Evolutionary conservation across 23 tunicate species (phyloP).

Genomic region (Styela clava): DNA sequence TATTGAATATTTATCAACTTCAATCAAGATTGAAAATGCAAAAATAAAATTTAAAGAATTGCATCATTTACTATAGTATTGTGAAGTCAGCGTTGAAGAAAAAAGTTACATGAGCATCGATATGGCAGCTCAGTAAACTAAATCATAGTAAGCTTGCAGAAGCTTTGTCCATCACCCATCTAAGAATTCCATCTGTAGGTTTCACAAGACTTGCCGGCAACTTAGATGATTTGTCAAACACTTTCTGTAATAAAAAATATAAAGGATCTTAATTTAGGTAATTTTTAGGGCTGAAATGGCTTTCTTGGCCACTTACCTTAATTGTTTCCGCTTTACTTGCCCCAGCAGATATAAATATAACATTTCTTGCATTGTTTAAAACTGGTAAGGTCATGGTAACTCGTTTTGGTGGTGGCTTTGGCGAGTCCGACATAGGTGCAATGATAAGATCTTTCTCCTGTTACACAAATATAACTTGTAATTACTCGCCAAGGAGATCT

Average conservation of each 20-base stretch:
- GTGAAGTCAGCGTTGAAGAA: too few relatives aligned
- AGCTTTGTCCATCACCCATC: constrained; percentile 82
- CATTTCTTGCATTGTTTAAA: constrained; percentile 75
- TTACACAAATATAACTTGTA: too few relatives aligned
- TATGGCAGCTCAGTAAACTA: too few relatives aligned
- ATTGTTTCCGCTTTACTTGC: constrained; percentile 73
- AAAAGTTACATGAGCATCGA: too few relatives aligned
- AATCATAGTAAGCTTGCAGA: constrained; percentile 72
- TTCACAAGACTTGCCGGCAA: constrained; percentile 77
- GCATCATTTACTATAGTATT: too few relatives aligned
- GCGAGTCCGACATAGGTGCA: constrained; percentile 85
- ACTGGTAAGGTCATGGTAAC: constrained; percentile 88
- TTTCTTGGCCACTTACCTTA: constrained; percentile 51
- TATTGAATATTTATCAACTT: too few relatives aligned
- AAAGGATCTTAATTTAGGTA: background rate
- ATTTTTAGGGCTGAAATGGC: too few relatives aligned
- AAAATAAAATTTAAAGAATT: too few relatives aligned
- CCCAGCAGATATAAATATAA: constrained; percentile 81
- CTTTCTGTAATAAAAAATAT: constrained; percentile 27
- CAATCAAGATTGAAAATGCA: too few relatives aligned
- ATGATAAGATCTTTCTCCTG: constrained; percentile 67
- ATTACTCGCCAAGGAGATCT: too few relatives aligned
- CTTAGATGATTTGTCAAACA: constrained; percentile 28
- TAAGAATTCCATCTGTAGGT: constrained; percentile 50
- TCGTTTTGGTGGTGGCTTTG: constrained; percentile 87